Conservation (phyloP, 30 jellyfish, hydroid and myxozoan species). For the Clytia hemisphaerica region DNA sequence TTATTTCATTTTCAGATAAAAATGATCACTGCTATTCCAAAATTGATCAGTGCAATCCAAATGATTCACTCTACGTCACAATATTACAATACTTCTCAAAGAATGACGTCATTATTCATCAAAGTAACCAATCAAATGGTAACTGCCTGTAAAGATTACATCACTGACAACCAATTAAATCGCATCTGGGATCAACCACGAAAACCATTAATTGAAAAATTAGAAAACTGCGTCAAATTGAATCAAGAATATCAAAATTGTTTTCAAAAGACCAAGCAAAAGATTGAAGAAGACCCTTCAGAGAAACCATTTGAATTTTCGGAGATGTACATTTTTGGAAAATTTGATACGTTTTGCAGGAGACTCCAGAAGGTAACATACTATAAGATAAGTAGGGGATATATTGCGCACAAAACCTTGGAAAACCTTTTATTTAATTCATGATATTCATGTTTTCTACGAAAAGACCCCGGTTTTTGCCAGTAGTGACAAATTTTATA, state of each 20-base stretch:
- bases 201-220: conserved; percentile 44
- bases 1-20: conserved; percentile 25
- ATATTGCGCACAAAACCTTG: no score
- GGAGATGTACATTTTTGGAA: conserved; percentile 97
- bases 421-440: no score
- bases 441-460: no score
- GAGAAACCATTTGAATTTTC: conserved; percentile 94
- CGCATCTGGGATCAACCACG: conserved; percentile 90
- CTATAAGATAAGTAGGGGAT: no score
- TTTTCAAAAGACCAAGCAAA: conserved; percentile 74
- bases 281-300: conserved; percentile 53
- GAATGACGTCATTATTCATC: conserved; percentile 96
- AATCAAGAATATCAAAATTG: conserved; percentile 84
- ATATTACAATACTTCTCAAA: conserved; percentile 91
- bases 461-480: no score
- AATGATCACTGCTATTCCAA: conserved; percentile 83
- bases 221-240: conserved; percentile 51
- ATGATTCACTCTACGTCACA: conserved; percentile 90
- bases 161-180: conserved; percentile 56
- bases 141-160: conserved; percentile 78
- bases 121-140: conserved; percentile 99
- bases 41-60: conserved; percentile 89
- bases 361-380: conserved; percentile 63
- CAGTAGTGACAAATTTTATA: no score
- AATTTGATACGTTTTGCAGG: conserved; percentile 86